These are phyloP conservation scores for Thunnus maccoyii DNA, from an alignment of 2,113 vertebrate species.

Conservation along the genomic window DNA sequence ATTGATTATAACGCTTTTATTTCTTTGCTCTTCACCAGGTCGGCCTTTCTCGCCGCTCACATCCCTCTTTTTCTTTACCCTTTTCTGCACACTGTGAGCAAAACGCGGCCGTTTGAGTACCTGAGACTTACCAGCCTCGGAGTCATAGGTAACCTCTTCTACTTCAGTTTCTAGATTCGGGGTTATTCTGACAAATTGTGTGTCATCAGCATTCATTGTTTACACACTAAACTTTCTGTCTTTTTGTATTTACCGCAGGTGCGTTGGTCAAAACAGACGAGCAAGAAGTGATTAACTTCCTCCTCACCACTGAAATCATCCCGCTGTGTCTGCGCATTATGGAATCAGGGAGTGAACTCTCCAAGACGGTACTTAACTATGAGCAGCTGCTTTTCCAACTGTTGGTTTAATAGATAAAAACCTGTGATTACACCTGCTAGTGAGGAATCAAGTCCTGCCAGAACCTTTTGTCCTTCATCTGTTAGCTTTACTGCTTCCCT, in stretches of 20 bases:
- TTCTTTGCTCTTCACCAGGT: constrained; percentile 83
- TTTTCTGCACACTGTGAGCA: constrained; percentile 98
- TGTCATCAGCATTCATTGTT: neutral
- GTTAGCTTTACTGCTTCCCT: too few species aligned
- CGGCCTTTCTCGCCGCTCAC: constrained; percentile 96
- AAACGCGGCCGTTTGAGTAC: constrained; percentile 97
- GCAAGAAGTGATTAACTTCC: constrained; percentile 99
- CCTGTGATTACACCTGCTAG: too few species aligned
- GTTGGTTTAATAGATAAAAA: neutral
- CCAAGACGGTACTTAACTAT: constrained; percentile 90
- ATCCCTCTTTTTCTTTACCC: constrained; percentile 98
- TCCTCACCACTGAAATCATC: constrained; percentile 98
- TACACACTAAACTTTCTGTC: neutral
- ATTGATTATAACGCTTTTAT: neutral
- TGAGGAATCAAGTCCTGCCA: too few species aligned
- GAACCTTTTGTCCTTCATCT: too few species aligned
- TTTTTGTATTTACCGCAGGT: constrained; percentile 80
- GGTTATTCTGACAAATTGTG: neutral
- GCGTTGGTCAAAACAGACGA: constrained; percentile 98
- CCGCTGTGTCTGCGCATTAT: constrained; percentile 98
- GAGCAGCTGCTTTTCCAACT: neutral
- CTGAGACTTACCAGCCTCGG: constrained; percentile 97
- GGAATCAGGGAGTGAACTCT: constrained; percentile 99
- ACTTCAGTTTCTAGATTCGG: neutral
- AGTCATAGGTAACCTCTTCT: constrained; percentile 90